Base-by-base conservation (phyloP, 2,797 vertebrate species). In the Octomys mimax region DNA sequence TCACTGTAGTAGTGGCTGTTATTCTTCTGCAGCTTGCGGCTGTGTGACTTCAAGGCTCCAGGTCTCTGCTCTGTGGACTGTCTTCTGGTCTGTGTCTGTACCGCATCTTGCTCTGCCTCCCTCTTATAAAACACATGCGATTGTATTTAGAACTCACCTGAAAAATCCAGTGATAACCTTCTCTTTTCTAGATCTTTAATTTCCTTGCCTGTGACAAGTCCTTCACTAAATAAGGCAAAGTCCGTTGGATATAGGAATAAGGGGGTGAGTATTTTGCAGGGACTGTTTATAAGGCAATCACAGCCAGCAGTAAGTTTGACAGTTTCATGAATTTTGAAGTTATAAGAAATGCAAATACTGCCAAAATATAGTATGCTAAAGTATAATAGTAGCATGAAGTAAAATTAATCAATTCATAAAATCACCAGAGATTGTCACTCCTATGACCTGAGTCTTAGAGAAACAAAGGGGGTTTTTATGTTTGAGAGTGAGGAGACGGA, bases 361-460 rank as follows among this genome's bases (percentile, higher is more conserved):
- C 33, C 86, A 92, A 90, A 57, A 46, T n/a, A 18, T 6, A 73
- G 0, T 36, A 83, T 18, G 0, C 89, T 83, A 78, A 80, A 92
- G 5, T 68, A 73, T 80, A 10, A 31, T 0, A 77, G 28, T 5
- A 62, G 11, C 13, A 46, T n/a, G 24, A 62, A 91, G 9, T 36
- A 42, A 96, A 96, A 46, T 3, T 87, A 36, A 52, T 85, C 26
- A 46, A 66, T 82, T 96, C 42, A 26, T 24, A 12, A 64, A 52
- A 83, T 87, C 19, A n/a, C 28, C 33, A 52, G 46, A 4, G 39
- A 82, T 8, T 61, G 57, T 26, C 36, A 24, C 1, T 79, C 52
- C 31, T 39, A 0, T 66, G 42, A 5, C 4, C 5, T 85, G 8
- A 18, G 0, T 91, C 33, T 71, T 95, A 28, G 54, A 33, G 19